Base-by-base conservation (phyloP, 2,888 invertebrate genomes). In the Cyclophora punctaria region DNA sequence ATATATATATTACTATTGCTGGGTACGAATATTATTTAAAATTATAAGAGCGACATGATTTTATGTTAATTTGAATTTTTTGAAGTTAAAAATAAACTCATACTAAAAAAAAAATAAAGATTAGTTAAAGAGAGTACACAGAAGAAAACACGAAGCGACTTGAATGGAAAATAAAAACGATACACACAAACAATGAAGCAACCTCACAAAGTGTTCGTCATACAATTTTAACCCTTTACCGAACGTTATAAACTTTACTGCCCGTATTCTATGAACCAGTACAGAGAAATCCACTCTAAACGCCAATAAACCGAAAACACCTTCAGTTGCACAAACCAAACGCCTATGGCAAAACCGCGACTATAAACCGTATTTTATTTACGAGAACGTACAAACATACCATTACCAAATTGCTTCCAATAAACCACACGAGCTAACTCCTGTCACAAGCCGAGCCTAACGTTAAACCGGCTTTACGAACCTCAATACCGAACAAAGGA, bases 231-330 rank as follows among this genome's bases (percentile, higher is more conserved):
- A 59, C 53, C 58, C 62, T 64, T 60, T 53, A 62, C 56, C 60
- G 62, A 58, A 37, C 60, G 66, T 69, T 69, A 71, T 71, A 65
- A 72, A 69, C 76, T 83, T 84, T 76, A 84, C 69, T 68, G 66
- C 76, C 67, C 69, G 67, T 71, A 74, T 75, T 69, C 67, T 64
- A 61, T 57, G 62, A 67, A 68, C 69, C 72, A 71, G 72, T 80
- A 86, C 85, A 84, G 83, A 80, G 81, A 71, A 80, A 80, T 78
- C 71, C 81, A 85, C 86, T 84, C 74, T 78, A 79, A 80, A 76
- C 67, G 77, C 73, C 71, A 73, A 83, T 87, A 85, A 86, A 86
- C 81, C 82, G 71, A 79, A 83, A 85, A 80, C 85, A 88, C 83
- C 82, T 79, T 75, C 64, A 71, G 70, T 83, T 83, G 77, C 87